Evolutionary conservation across 2,888 invertebrate genomes (phyloP), one percentile per base, ranked within the genome.

Genomic region (Apamea sordens): DNA sequence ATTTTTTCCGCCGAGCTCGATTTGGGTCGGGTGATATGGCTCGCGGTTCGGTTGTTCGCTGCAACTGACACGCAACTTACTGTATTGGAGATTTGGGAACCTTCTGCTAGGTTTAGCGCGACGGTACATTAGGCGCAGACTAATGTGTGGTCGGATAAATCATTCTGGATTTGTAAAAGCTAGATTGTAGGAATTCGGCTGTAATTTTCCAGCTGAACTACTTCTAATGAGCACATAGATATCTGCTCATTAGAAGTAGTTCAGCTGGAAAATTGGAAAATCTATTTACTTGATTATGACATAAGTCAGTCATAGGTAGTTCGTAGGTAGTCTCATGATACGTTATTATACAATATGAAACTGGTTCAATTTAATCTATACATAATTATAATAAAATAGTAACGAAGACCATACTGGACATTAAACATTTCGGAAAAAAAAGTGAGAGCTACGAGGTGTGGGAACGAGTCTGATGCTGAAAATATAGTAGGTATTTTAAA

Each of bases 1-100:
- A 87, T 91, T 90, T 90, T 90, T 88, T 86, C 86, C 80, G 80
- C 80, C 80, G 79, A 83, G 77, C 80, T 73, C 86, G 91, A 94
- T 92, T 87, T 90, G 86, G 91, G 91, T 88, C 91, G 89, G 73
- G 79, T 89, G 91, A 93, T 93, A 93, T 89, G 89, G 89, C 89
- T 88, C 88, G 89, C 90, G 89, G 91, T 91, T 87, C 89, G 84
- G 80, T 88, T 88, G 76, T 79, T 65, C 87, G 70, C 88, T 94
- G 94, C 93, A 91, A 85, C 88, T 94, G 94, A 94, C 94, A 93
- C 89, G 86, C 82, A 84, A 89, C 88, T 85, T 86, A 82, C 70
- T 87, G 82, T 83, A 88, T 89, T 83, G 83, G 85, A 53, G 80
- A 82, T 81, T 76, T 41, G 47, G 79, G 21, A 82, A 65, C 47